These are phyloP conservation scores for Bettongia penicillata DNA, from an alignment of 2,113 vertebrate species.

Conservation along the genomic window DNA sequence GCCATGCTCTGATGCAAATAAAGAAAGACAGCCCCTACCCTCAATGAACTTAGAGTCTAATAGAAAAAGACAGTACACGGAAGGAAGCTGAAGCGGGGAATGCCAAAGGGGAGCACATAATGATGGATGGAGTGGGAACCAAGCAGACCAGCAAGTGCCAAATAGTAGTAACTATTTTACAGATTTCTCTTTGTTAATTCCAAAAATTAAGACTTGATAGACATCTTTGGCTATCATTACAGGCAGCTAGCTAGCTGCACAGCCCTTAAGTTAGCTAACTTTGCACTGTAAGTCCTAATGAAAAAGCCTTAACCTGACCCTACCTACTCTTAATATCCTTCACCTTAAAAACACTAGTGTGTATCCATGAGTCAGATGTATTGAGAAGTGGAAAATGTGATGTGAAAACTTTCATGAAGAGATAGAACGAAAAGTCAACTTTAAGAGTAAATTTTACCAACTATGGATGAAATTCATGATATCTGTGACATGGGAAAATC, in stretches of 20 bases:
- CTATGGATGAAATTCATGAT: neutral
- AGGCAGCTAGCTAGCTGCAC: neutral
- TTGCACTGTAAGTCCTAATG: neutral
- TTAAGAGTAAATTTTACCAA: fast-evolving
- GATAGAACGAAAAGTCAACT: neutral
- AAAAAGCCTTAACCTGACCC: neutral
- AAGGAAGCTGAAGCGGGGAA: neutral
- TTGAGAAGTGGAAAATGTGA: neutral
- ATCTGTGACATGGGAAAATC: neutral
- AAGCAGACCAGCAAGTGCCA: neutral
- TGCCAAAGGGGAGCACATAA: neutral
- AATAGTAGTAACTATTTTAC: neutral
- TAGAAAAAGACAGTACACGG: neutral
- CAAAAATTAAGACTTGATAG: neutral
- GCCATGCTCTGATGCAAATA: neutral
- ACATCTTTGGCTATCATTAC: neutral
- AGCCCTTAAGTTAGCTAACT: neutral
- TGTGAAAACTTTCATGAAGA: conserved; percentile 33
- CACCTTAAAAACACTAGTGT: conserved; percentile 7
- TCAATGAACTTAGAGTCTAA: neutral
- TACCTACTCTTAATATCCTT: neutral
- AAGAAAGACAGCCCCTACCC: neutral
- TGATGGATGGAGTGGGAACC: neutral
- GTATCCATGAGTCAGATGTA: neutral
- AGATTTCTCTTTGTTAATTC: neutral